Percentiles rank a stretch among this genome's conserved stretches.
These are phyloP conservation scores for Gadopsis marmoratus DNA, from an alignment of 2,797 vertebrate genomes.

Conservation along the genomic window DNA sequence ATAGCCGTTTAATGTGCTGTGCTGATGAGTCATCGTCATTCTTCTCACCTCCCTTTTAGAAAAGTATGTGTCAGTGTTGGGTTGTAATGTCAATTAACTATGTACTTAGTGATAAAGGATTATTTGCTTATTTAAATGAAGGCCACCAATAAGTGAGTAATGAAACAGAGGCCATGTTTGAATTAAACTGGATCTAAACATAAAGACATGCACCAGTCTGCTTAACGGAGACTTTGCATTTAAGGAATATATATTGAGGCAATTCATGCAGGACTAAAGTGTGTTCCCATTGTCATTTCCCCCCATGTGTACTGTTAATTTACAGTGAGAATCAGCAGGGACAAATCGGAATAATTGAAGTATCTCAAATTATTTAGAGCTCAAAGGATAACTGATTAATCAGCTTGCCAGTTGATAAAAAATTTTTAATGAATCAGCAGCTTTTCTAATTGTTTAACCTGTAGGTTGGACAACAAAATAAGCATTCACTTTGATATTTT, in stretches of 20 bases:
- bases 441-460: background rate
- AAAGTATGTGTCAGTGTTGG: constrained; percentile 42
- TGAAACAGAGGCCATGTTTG: background rate
- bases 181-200: background rate
- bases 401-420: background rate
- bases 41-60: constrained; percentile 44
- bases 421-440: background rate
- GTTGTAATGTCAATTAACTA: constrained; percentile 55
- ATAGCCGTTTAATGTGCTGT: constrained; percentile 55
- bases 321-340: background rate
- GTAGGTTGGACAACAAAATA: too few relatives aligned
- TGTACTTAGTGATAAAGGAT: constrained; percentile 25
- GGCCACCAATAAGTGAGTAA: constrained; percentile 2
- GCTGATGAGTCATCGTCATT: constrained; percentile 74
- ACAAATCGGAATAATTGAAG: background rate
- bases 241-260: background rate
- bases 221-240: background rate
- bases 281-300: background rate
- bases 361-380: background rate
- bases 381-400: background rate
- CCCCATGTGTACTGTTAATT: background rate
- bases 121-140: constrained; percentile 20
- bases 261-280: background rate
- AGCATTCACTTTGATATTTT: background rate
- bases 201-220: background rate